Percentiles rank a stretch among this genome's conserved stretches.
Evolutionary conservation across 2,113 vertebrate species (phyloP).

Genomic region (Gallinago paraguaiae): DNA sequence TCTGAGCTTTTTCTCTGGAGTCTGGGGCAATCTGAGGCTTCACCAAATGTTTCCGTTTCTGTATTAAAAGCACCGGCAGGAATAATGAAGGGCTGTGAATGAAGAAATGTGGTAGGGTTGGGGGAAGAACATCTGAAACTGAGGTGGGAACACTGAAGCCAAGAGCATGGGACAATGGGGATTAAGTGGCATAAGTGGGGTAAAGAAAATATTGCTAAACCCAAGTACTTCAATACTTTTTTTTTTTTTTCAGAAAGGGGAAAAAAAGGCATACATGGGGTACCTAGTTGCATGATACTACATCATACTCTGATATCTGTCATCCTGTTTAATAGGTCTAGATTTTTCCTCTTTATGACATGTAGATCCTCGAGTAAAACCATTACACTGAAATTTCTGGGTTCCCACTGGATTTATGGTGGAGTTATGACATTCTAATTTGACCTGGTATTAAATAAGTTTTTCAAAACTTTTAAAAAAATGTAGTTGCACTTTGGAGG

Average conservation of each 20-base stretch:
- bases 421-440: not conserved
- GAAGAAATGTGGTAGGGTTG: not conserved
- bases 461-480: not conserved
- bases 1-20: not conserved
- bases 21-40: not conserved
- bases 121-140: not conserved
- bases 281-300: not conserved
- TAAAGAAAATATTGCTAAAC: not conserved
- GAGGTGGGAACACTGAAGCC: not conserved
- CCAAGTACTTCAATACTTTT: not conserved
- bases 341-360: not conserved
- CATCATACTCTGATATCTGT: not conserved
- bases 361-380: not conserved
- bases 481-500: not conserved
- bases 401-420: not conserved
- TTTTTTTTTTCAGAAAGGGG: fast-evolving
- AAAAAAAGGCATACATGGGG: fast-evolving
- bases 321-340: not conserved
- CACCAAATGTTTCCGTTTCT: not conserved
- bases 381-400: not conserved
- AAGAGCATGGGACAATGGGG: not conserved
- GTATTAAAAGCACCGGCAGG: not conserved
- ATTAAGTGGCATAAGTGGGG: not conserved
- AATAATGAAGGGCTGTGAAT: not conserved
- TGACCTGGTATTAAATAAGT: not conserved